phyloP scores from a whole-genome alignment of 2,797 vertebrate genomes.

The Halcyon leucocephala region DNA sequence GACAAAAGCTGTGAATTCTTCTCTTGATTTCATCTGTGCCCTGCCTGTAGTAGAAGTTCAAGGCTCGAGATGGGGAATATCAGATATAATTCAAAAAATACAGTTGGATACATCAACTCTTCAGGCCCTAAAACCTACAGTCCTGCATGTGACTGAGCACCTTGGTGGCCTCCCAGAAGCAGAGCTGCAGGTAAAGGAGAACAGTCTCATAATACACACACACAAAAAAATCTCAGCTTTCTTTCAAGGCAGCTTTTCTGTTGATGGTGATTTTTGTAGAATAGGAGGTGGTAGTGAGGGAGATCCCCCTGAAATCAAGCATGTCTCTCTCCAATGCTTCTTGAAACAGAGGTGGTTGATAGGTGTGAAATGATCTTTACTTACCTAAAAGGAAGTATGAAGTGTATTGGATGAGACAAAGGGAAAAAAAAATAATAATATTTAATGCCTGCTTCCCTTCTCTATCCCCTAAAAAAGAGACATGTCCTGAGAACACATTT shows the following conservation, averaged over 20 bases:
- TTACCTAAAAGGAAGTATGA: not conserved
- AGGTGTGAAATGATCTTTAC: not conserved
- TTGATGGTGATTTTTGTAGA: not conserved
- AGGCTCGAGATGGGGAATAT: not conserved
- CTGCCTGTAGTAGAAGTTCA: not conserved
- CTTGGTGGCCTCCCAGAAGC: not conserved
- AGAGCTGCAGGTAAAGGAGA: not conserved
- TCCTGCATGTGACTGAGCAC: not conserved
- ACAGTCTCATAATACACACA: not conserved
- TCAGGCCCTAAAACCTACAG: not conserved
- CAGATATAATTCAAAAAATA: not conserved
- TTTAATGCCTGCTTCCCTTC: not conserved
- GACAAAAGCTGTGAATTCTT: not conserved
- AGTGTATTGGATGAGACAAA: not conserved
- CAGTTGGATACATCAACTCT: not conserved
- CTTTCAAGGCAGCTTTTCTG: not conserved
- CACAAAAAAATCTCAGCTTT: not conserved
- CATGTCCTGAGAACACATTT: not conserved
- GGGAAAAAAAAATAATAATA: not conserved
- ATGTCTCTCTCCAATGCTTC: not conserved
- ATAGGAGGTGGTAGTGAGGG: not conserved
- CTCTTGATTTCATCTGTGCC: not conserved
- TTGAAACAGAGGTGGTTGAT: not conserved
- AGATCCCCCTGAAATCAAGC: not conserved
- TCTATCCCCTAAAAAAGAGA: not conserved